Evolutionary conservation across 2,888 invertebrate genomes (phyloP), one percentile per base, ranked within the genome.

Genomic region (Formica aserva): DNA sequence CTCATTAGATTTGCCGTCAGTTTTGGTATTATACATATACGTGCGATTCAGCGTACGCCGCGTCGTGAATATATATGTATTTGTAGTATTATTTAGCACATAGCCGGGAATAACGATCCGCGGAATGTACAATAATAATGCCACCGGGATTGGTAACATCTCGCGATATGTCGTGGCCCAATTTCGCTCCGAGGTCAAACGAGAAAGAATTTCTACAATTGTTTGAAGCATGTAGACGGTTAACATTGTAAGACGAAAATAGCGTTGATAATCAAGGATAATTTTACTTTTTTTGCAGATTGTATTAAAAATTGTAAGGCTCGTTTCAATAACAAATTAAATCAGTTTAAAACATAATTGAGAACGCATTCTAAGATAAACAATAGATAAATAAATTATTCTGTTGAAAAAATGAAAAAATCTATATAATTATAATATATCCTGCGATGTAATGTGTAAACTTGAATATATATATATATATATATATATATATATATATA

Each of bases 121-220:
- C 41, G 57, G 78, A 71, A 83, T 83, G 69, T 72, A 57, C 71
- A 83, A 78, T 83, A 72, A 83, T 32, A 72, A 83, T 32, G 65
- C n/a, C 63, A 65, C 13, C 65, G 18, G 29, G 69, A 71, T 78
- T 71, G 35, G 65, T 83, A 78, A 63, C 52, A 69, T 77, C 55
- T 83, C 71, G 41, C 52, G 22, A 65, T 45, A 22, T 57, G 41
- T 66, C 66, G 57, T 66, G 82, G 74, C 67, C 67, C 60, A 82
- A 82, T 82, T 82, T 82, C 48, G 8, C n/a, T n/a, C 18, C 66
- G 75, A 66, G 82, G 75, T 75, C 82, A 65, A 75, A 2, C 45
- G 66, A 57, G 29, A 65, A 65, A 74, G 74, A 71, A 55, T 29
- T 74, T 71, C 81, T 72, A 35, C 45, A 29, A 80, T 22, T 22